Percentiles rank a stretch among this genome's conserved stretches.
phyloP scores from a whole-genome alignment of 1,140 invertebrate species.

The Drosophila nebulosa region DNA sequence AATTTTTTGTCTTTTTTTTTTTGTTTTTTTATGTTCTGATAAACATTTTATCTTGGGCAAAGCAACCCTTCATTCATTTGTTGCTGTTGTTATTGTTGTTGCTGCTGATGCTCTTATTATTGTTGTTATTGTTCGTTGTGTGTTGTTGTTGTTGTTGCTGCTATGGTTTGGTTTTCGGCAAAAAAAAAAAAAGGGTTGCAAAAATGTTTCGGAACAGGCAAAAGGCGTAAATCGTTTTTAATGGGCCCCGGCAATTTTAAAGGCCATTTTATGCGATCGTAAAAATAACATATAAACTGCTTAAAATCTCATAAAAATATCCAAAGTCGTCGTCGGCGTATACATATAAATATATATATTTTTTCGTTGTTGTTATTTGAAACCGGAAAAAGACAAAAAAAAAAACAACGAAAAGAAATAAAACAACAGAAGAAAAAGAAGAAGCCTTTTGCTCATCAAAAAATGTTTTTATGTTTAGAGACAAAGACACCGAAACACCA shows the following conservation, averaged over 20 bases:
- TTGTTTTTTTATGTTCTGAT: slow-evolving; percentile 39
- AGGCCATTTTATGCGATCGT: slow-evolving; percentile 74
- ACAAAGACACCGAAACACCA: slow-evolving; percentile 43
- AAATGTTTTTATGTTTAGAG: slow-evolving; percentile 13
- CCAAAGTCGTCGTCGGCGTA: slow-evolving; percentile 47
- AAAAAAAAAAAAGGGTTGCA: slow-evolving; percentile 37
- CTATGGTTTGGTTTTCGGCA: background rate
- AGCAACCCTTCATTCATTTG: slow-evolving; percentile 14
- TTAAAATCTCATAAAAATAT: slow-evolving; percentile 74
- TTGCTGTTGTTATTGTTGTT: background rate
- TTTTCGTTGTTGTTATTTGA: slow-evolving; percentile 21
- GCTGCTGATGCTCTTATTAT: background rate
- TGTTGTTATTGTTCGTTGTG: background rate
- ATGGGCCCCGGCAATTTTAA: slow-evolving; percentile 66
- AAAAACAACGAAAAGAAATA: background rate
- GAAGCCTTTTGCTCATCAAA: slow-evolving; percentile 10
- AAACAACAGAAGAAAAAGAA: background rate
- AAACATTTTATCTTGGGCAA: slow-evolving; percentile 46
- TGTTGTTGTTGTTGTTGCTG: background rate
- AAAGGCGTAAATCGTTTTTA: slow-evolving; percentile 76
- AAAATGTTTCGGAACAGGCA: slow-evolving; percentile 3
- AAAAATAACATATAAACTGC: slow-evolving; percentile 77
- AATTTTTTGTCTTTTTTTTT: slow-evolving; percentile 7
- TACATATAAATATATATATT: slow-evolving; percentile 57
- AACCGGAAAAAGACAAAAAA: background rate